Evolutionary conservation across 2,888 invertebrate species (phyloP), one percentile per base, ranked within the genome.

Genomic region (Melieria omissa): DNA sequence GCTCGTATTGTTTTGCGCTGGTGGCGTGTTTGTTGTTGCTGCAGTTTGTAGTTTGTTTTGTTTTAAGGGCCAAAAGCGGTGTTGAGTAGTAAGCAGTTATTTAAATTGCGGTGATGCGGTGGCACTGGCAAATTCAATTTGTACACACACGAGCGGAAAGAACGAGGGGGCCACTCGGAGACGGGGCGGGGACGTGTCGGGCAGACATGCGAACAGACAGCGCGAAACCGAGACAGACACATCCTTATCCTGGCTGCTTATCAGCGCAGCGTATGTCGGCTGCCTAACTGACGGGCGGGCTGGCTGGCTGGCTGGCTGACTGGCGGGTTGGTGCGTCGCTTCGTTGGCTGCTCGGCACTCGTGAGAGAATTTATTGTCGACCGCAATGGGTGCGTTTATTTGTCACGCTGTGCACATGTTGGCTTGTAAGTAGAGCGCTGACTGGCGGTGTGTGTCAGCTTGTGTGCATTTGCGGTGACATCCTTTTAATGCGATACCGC

Each of bases 401-500:
- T 61, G 66, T 49, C 58, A n/a, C 66, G 60, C 58, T 58, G 61
- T 57, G 44, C 10, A 60, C 60, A 7, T 65, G 3, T 44, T 14
- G 16, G 46, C 45, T 61, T 4, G 16, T 55, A 55, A 14, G n/a
- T n/a, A 41, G 64, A 47, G 29, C 49, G n/a, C 52, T 9, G 52
- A 64, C 52, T 49, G 49, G 64, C 52, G 41, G 49, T 41, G 41
- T 49, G 41, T 29, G 41, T 16, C 5, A 41, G 41, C 45, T 5
- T 6, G 14, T 67, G 60, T 69, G 55, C 55, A 46, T 63, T 69
- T 69, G 69, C 63, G 69, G 63, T 69, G 69, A 63, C 69, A 69
- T 69, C 63, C 69, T 69, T 69, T 69, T 69, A 69, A 69, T 69
- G 62, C 69, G 62, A 69, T 47, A 69, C 69, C 69, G 62, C 62